Evolutionary conservation across 2,888 invertebrate genomes (phyloP), one percentile per base, ranked within the genome.

Genomic region (Parasteatoda lunata): DNA sequence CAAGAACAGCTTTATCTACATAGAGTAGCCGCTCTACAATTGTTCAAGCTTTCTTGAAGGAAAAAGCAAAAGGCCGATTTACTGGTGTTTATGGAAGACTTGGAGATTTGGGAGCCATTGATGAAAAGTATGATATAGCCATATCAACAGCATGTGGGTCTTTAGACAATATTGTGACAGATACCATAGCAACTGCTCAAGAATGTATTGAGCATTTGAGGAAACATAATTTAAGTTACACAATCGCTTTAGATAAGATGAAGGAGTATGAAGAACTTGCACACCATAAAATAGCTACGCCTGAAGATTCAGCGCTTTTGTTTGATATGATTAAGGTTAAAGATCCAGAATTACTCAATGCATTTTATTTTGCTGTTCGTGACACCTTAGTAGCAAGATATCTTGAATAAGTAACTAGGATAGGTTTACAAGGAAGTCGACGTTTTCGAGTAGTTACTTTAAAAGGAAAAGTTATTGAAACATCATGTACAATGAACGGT

Each of bases 81-180:
- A 94, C 95, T 0, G 98, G 98, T 8, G 95, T 98, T 89, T 95
- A 95, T 91, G 98, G 98, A 0, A 94, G 98, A 92, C 92, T 59
- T 59, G 99, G 99, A 7, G 98, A 99, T 91, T 94, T 99, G 54
- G 99, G 98, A 11, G 97, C 95, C 0, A 98, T 99, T 89, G 97
- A 98, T 91, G 92, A 93, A 13, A 97, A 96, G 91, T 90, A 97
- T 92, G 99, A 99, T 92, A 95, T 98, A 0, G 99, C 99, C 0
- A 95, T 99, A 90, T 98, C 98, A 0, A 98, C 98, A 0, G 97
- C 97, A 1, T 97, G 97, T 91, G 96, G 96, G 0, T 94, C 95
- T 0, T 92, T 99, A 30, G 98, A 99, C 91, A 95, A 97, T 91
- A 96, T 99, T 81, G 95, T 99, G 0, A 97, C 97, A 0, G 98